Percentiles rank a stretch among this genome's conserved stretches.
Conservation (phyloP, 2,888 invertebrate species). For the Prosopocoilus inquinatus region DNA sequence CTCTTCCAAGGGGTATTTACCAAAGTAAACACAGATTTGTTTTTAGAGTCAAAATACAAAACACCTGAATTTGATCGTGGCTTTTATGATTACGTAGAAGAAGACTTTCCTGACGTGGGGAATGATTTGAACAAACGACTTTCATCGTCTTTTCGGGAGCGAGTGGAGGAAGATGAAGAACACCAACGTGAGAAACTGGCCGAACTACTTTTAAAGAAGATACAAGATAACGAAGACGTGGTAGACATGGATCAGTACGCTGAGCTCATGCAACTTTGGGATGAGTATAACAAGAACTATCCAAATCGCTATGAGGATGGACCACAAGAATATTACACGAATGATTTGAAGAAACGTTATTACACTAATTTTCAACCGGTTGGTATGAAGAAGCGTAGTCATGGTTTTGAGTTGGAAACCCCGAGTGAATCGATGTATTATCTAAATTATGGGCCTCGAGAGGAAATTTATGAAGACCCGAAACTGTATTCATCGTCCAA, state of each 20-base stretch:
- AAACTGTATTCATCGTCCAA: conserved; percentile 44
- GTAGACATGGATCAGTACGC: conserved; percentile 47
- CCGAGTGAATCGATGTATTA: conserved; percentile 26
- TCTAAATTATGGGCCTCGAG: conserved; percentile 27
- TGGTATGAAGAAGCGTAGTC: conserved; percentile 41
- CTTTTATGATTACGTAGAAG: conserved; percentile 36
- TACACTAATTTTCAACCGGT: conserved; percentile 37
- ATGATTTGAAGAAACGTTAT: conserved; percentile 28
- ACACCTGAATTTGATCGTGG: neutral
- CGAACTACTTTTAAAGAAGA: conserved; percentile 38
- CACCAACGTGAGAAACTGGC: conserved; percentile 41
- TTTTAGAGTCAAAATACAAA: neutral
- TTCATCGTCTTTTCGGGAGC: conserved; percentile 57
- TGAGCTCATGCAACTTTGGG: conserved; percentile 57
- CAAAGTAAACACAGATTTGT: neutral
- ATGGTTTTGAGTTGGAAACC: conserved; percentile 25
- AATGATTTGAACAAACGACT: conserved; percentile 45
- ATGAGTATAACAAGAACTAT: conserved; percentile 56
- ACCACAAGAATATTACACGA: conserved; percentile 11
- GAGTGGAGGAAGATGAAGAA: conserved; percentile 56
- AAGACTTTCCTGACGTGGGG: conserved; percentile 23
- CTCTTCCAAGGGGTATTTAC: neutral
- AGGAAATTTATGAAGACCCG: conserved; percentile 25
- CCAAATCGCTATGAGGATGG: conserved; percentile 42
- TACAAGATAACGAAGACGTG: conserved; percentile 52